These are phyloP conservation scores for Danio albolineatus DNA, from an alignment of 2,797 vertebrate species.

Conservation along the genomic window DNA sequence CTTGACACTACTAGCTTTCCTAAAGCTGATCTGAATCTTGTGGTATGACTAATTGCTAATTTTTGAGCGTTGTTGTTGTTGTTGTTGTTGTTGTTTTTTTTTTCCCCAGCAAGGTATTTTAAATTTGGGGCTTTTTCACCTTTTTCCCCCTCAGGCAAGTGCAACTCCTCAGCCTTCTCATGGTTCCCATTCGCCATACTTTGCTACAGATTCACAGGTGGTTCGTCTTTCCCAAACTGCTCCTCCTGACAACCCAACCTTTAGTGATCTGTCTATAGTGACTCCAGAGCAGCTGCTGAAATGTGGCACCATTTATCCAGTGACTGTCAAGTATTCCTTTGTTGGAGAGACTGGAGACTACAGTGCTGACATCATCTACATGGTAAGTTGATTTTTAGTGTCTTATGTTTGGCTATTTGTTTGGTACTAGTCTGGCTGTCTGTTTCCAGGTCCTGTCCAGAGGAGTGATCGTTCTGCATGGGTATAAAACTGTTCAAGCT, in stretches of 20 bases:
- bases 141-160: conserved; percentile 61
- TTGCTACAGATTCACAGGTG: accelerated
- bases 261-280: conserved; percentile 68
- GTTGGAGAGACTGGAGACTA: conserved; percentile 62
- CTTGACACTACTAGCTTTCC: conserved; percentile 43
- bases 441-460: conserved; percentile 48
- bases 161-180: accelerated
- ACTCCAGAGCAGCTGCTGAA: conserved; percentile 46
- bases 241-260: conserved; percentile 55
- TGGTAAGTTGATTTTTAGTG: conserved; percentile 66
- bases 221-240: conserved; percentile 27
- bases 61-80: too few relatives aligned
- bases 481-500: conserved; percentile 28
- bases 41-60: conserved; percentile 46
- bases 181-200: not conserved
- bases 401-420: not conserved
- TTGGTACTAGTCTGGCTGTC: not conserved
- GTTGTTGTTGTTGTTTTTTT: too few relatives aligned
- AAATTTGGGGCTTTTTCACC: too few relatives aligned
- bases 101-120: not conserved
- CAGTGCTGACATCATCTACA: conserved; percentile 64
- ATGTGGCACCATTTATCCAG: conserved; percentile 59
- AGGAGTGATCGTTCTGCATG: conserved; percentile 38
- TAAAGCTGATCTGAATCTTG: conserved; percentile 22
- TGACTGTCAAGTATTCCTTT: conserved; percentile 67